These are phyloP conservation scores for Chaunax sp. DNA, from an alignment of 2,797 vertebrate species.

Conservation along the genomic window DNA sequence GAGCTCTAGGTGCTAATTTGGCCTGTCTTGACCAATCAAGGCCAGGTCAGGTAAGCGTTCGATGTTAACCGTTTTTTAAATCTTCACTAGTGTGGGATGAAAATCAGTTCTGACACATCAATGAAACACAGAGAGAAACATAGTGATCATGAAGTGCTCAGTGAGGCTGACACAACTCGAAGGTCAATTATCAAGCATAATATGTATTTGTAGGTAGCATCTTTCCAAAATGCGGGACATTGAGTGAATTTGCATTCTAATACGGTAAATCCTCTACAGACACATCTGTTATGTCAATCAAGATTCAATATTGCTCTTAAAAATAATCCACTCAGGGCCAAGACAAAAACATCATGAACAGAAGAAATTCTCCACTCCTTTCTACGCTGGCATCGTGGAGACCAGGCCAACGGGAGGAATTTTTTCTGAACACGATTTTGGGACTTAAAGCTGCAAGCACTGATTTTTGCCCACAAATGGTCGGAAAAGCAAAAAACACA, in stretches of 20 bases:
- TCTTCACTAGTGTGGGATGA: slow-evolving; percentile 26
- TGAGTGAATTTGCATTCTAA: neutral
- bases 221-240: neutral
- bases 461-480: neutral
- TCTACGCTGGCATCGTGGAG: neutral
- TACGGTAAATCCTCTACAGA: neutral
- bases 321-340: neutral
- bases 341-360: neutral
- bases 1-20: slow-evolving; percentile 61
- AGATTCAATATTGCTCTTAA: neutral
- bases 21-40: slow-evolving; percentile 44
- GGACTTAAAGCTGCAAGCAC: neutral
- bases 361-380: neutral
- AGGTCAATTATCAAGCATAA: neutral
- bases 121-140: slow-evolving; percentile 37
- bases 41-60: slow-evolving; percentile 31
- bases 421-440: neutral
- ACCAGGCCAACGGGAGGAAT: neutral
- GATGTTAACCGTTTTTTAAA: slow-evolving; percentile 54
- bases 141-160: neutral
- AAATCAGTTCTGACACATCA: slow-evolving; percentile 40
- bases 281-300: neutral
- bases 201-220: neutral
- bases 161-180: neutral
- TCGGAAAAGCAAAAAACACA: too few relatives aligned